These are phyloP conservation scores for Meteorus colon DNA, from an alignment of 2,888 invertebrate genomes.

Conservation along the genomic window DNA sequence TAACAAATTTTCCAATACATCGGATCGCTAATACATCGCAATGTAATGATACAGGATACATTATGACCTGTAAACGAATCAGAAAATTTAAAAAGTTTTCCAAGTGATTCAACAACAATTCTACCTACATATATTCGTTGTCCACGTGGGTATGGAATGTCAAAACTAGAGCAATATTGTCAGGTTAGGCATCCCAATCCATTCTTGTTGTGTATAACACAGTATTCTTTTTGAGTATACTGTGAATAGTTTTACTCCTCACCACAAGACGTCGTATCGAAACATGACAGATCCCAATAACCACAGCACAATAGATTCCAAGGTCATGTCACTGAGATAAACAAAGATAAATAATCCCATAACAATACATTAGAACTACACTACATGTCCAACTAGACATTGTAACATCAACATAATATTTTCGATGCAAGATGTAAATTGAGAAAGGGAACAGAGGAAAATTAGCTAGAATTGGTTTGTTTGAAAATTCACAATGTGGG, in stretches of 20 bases:
- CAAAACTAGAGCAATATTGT: not conserved
- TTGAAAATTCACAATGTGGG: slow-evolving; percentile 80
- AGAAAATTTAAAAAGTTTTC: slow-evolving; percentile 13
- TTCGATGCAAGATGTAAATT: not conserved
- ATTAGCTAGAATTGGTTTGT: not conserved
- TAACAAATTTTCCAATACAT: slow-evolving; percentile 57
- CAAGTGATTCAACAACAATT: not conserved
- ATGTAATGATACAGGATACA: slow-evolving; percentile 51
- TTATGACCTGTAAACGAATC: slow-evolving; percentile 22
- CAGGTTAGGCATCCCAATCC: slow-evolving; percentile 43
- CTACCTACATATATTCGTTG: not conserved
- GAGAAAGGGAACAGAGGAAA: not conserved
- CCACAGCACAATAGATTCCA: not conserved
- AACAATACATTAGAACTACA: not conserved
- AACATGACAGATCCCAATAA: not conserved
- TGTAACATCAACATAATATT: not conserved
- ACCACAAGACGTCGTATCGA: too few species aligned
- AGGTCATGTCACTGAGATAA: not conserved
- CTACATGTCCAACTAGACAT: not conserved
- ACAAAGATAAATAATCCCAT: not conserved
- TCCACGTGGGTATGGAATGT: not conserved
- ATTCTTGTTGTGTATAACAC: not conserved
- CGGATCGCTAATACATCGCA: slow-evolving; percentile 64
- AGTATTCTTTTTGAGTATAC: too few species aligned
- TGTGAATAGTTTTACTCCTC: too few species aligned